Percentiles rank a stretch among this genome's conserved stretches.
Conservation (phyloP, 2,888 invertebrate species). For the Hermaeophaga mercurialis region DNA sequence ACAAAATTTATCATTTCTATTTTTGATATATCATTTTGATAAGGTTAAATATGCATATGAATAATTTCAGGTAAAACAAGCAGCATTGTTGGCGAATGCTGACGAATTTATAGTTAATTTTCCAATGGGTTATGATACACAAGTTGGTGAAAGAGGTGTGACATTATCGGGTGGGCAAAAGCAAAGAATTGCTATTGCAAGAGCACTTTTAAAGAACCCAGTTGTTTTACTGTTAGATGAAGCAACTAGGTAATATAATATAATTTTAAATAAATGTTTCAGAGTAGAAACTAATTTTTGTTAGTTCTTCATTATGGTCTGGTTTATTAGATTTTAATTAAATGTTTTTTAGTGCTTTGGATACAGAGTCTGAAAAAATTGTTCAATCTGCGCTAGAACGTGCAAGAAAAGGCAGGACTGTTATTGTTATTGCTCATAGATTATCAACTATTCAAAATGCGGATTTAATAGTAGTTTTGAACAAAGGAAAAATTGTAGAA, state of each 20-base stretch:
- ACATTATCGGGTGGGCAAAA: conserved; percentile 96
- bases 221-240: conserved; percentile 88
- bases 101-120: conserved; percentile 85
- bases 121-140: conserved; percentile 82
- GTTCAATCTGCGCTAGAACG: conserved; percentile 89
- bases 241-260: conserved; percentile 77
- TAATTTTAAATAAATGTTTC: neutral
- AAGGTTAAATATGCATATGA: too few relatives aligned
- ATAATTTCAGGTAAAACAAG: conserved; percentile 68
- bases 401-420: conserved; percentile 83
- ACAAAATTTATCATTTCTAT: too few relatives aligned
- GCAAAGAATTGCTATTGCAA: conserved; percentile 92
- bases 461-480: conserved; percentile 88
- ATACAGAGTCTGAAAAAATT: conserved; percentile 88
- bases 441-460: conserved; percentile 91
- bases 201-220: conserved; percentile 91
- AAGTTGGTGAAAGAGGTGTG: conserved; percentile 88
- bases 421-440: conserved; percentile 93
- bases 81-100: conserved; percentile 87
- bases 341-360: conserved; percentile 79
- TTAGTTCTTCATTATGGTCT: too few relatives aligned
- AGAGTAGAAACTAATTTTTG: conserved; percentile 5
- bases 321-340: too few relatives aligned
- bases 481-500: conserved; percentile 83
- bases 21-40: too few relatives aligned